Evolutionary conservation across 2,888 invertebrate genomes (phyloP).

Genomic region (Ormia ochracea): DNA sequence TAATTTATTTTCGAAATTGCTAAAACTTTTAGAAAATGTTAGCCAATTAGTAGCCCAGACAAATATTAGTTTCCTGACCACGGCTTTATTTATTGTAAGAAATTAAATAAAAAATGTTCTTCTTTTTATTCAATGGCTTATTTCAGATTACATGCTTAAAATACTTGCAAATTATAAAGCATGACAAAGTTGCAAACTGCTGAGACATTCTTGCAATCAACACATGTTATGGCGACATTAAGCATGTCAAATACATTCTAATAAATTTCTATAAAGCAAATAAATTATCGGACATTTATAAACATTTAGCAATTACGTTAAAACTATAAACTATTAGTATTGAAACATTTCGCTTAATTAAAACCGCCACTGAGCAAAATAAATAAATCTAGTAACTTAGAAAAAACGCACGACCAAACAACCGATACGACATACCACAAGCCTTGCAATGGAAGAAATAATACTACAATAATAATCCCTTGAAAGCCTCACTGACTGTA

Average conservation of each 20-base stretch:
- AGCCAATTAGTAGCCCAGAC: no score
- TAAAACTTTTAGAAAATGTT: no score
- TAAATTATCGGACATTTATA: background rate
- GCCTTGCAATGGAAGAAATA: background rate
- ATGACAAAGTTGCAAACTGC: background rate
- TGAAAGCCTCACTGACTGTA: background rate
- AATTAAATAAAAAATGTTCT: no score
- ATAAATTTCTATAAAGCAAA: background rate
- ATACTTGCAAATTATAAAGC: background rate
- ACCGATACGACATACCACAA: background rate
- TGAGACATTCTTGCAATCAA: background rate
- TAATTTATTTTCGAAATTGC: no score
- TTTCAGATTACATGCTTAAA: background rate
- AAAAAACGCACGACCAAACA: constrained; percentile 18
- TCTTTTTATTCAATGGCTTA: no score
- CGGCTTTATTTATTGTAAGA: no score
- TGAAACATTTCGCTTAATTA: background rate
- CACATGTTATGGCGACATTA: background rate
- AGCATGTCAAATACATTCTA: background rate
- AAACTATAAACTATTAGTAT: background rate
- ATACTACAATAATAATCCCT: constrained; percentile 5
- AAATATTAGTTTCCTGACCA: no score
- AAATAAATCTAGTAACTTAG: background rate
- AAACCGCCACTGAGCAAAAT: background rate
- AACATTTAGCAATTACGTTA: background rate